Evolutionary conservation across 2,888 invertebrate species (phyloP).

Genomic region (Pimpla rufipes): DNA sequence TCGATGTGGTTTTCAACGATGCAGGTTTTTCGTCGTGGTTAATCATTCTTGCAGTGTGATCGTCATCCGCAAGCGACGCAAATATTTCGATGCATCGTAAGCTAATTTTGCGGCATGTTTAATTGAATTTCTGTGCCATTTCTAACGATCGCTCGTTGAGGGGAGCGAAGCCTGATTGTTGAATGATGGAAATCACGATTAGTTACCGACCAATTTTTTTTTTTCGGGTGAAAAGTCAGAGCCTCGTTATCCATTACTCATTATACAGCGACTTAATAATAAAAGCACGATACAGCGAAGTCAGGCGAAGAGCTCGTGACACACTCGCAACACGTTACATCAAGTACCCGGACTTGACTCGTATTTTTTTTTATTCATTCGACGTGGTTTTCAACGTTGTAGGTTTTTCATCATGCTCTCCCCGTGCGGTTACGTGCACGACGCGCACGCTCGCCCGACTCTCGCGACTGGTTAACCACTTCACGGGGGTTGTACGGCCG

Average conservation of each 20-base stretch:
- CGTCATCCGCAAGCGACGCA: too few species aligned
- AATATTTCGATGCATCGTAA: too few species aligned
- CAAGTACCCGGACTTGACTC: slow-evolving; percentile 34
- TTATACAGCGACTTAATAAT: slow-evolving; percentile 1
- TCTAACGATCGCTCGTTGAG: too few species aligned
- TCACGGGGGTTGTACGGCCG: slow-evolving; percentile 40
- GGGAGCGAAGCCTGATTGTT: too few species aligned
- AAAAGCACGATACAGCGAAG: slow-evolving; percentile 12
- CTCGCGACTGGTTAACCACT: slow-evolving; percentile 65
- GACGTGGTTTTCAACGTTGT: slow-evolving; percentile 17
- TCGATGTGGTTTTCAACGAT: slow-evolving; percentile 10
- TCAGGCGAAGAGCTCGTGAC: slow-evolving; percentile 53
- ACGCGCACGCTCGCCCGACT: slow-evolving; percentile 37
- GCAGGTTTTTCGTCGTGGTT: slow-evolving; percentile 33
- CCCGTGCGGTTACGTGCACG: slow-evolving; percentile 57
- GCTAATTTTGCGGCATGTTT: too few species aligned
- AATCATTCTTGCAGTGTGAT: too few species aligned
- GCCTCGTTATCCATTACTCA: slow-evolving; percentile 23
- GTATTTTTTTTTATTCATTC: slow-evolving; percentile 8
- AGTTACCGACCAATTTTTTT: not conserved
- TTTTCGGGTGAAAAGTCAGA: slow-evolving; percentile 3
- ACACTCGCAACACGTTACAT: slow-evolving; percentile 27
- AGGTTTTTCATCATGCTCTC: slow-evolving; percentile 30
- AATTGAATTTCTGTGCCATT: too few species aligned
- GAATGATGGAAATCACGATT: not conserved